Base-by-base conservation (phyloP, 2,113 vertebrate genomes). In the Lipotes vexillifer region DNA sequence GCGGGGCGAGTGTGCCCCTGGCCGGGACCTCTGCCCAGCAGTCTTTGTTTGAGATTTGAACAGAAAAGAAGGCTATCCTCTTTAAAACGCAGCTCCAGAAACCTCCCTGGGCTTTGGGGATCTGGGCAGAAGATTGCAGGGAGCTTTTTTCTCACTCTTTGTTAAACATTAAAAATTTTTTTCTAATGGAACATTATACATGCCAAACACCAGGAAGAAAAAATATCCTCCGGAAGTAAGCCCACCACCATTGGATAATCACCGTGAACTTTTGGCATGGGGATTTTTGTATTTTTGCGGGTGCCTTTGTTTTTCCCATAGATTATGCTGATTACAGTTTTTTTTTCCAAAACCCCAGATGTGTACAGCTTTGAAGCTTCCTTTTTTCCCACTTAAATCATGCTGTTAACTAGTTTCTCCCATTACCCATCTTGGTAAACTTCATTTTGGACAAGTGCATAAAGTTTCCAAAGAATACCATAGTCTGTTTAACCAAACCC, bases 21-120 rank as follows among this genome's bases (percentile, higher is more conserved):
- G 14, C 9, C 0, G 71, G 52, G 49, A 25, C 88, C 49, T 89
- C 95, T 46, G 97, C 97, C 96, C 94, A 82, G 74, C 27, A 7
- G 61, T n/a, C 72, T 80, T 85, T 95, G 77, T 94, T 61, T 92
- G 96, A 82, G 84, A 68, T 66, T 57, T 41, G 65, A 80, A 93
- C 72, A 72, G n/a, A 46, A 84, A 65, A 61, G n/a, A 80, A 55
- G 36, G 25, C 29, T 57, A 61, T 88, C 80, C 75, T 96, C 88
- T 63, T 52, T 31, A 75, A 95, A 63, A 55, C 65, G 41, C n/a
- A 63, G 88, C 81, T 72, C 44, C 20, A 36, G 92, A 77, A 92
- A 27, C n/a, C 49, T 93, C 41, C 0, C 2, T 14, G 52, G 91
- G 52, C n/a, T 80, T 78, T 86, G 17, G 38, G 46, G 65, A 77